Conservation (phyloP, 2,797 vertebrate species). For the Cuculus canorus region DNA sequence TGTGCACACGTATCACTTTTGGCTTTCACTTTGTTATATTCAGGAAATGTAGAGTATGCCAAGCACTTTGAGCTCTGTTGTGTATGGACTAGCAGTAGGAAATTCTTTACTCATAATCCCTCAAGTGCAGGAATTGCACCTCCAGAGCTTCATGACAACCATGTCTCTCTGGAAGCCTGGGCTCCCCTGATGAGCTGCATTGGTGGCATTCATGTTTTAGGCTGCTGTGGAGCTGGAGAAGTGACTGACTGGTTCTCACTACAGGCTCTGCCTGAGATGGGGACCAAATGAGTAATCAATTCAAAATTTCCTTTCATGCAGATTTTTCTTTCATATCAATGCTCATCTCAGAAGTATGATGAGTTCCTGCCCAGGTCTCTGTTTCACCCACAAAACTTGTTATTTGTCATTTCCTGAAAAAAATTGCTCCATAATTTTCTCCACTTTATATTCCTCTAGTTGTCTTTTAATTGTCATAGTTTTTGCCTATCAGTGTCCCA, state of each 20-base stretch:
- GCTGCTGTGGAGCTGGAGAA: background rate
- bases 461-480: background rate
- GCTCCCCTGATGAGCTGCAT: background rate
- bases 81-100: background rate
- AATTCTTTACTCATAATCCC: background rate
- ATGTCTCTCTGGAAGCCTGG: background rate
- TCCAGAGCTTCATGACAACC: background rate
- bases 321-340: background rate
- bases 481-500: background rate
- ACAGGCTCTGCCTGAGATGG: background rate
- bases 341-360: background rate
- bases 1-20: background rate
- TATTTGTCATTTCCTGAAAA: background rate
- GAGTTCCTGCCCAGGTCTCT: background rate
- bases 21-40: background rate
- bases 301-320: background rate
- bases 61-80: rapidly evolving
- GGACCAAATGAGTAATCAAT: background rate
- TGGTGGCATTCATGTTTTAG: background rate
- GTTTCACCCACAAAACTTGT: background rate
- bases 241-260: rapidly evolving
- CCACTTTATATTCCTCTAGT: background rate
- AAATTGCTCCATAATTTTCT: background rate
- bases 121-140: background rate
- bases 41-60: background rate